Base-by-base conservation (phyloP, 1,140 invertebrate species). In the Eupeodes corollae region DNA sequence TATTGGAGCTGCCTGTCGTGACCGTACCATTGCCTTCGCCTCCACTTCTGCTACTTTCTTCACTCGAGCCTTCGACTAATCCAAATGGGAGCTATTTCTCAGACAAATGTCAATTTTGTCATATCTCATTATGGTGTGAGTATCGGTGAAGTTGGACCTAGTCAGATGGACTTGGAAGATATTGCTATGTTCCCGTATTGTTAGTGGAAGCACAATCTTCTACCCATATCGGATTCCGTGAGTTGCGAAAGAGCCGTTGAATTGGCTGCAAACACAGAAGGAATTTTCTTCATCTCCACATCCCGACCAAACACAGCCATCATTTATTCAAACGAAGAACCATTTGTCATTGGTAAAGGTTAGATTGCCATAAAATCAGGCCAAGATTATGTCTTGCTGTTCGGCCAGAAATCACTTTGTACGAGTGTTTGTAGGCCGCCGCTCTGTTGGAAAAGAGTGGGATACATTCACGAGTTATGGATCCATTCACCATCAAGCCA, bases 161-260 rank as follows among this genome's bases (percentile, higher is more conserved):
- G 90, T 42, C 96, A 99, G 74, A 99, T 99, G 97, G 97, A 90
- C 38, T 73, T 99, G 1, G 97, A 99, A 74, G 97, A 99, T 71
- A 70, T 99, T 34, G 89, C 92, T 1, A 80, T 99, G 78, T 99
- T 99, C 79, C n/a, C 79, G 96, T 44, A 68, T 84, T 11, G 82
- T 99, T 53, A 93, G 95, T 33, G 84, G 85, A 38, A 80, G 85
- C 48, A 97, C 93, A 3, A 84, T 99, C 0, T 98, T 99, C 72
- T 99, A 99, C 68, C 97, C 97, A 13, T n/a, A n/a, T 80, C 80
- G 51, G 96, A 99, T 73, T 96, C 93, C 3, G 94, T 99, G 9
- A 86, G 90, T 34, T 79, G 83, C 18, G 96, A 99, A 72, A 76
- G 91, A 42, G 89, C 95, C 1, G 83, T 92, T 26, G 95, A 99